These are phyloP conservation scores for Alligator mississippiensis DNA, from an alignment of 2,113 vertebrate species.

Conservation along the genomic window DNA sequence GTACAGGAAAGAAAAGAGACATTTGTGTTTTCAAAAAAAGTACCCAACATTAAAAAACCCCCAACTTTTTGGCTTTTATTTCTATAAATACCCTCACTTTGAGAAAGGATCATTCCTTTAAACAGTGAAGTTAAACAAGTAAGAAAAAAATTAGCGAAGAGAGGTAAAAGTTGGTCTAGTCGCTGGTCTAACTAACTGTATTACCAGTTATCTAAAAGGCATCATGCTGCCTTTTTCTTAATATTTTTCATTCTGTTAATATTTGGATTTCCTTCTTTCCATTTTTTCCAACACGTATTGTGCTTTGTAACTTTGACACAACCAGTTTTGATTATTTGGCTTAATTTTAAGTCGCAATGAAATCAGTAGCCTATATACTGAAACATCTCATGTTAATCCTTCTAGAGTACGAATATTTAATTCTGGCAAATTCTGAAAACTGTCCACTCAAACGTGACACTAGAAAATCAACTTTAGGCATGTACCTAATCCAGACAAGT, in stretches of 20 bases:
- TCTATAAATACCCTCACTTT: not conserved
- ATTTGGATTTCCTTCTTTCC: not conserved
- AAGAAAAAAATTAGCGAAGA: not conserved
- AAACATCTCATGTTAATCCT: not conserved
- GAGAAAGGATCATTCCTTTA: not conserved
- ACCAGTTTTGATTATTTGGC: not conserved
- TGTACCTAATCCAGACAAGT: too few species aligned
- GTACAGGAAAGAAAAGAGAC: not conserved
- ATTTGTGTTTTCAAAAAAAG: not conserved
- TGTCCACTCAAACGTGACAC: not conserved
- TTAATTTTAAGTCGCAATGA: not conserved
- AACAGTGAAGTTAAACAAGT: not conserved
- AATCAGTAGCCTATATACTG: not conserved
- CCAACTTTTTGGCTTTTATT: not conserved
- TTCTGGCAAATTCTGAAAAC: not conserved
- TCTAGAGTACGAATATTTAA: not conserved
- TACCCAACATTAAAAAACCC: not conserved
- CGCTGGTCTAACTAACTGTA: not conserved
- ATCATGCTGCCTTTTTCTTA: too few species aligned
- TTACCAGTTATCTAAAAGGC: not conserved
- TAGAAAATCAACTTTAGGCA: not conserved
- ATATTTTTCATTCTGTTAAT: accelerated
- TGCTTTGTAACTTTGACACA: not conserved
- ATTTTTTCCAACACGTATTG: not conserved
- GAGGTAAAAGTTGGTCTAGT: not conserved